Conservation (phyloP, 2,888 invertebrate species). For the Nomada hirtipes region DNA sequence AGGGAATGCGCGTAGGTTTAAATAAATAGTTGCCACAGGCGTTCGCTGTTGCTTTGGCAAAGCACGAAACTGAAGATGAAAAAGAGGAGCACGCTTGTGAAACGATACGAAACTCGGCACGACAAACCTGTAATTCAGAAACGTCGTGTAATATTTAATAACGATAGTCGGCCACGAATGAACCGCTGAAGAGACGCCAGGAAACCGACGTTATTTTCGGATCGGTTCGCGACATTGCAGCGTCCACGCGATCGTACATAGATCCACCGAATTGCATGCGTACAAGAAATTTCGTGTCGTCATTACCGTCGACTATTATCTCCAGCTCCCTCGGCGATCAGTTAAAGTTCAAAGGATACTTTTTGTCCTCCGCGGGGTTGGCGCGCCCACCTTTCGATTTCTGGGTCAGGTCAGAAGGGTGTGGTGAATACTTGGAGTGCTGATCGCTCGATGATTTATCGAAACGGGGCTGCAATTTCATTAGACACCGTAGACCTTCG, state of each 20-base stretch:
- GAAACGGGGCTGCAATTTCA: constrained; percentile 56
- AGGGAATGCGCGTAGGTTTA: too few relatives aligned
- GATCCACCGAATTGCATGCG: constrained; percentile 12
- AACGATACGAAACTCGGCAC: constrained; percentile 12
- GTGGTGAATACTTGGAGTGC: constrained; percentile 70
- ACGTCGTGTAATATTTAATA: constrained; percentile 39
- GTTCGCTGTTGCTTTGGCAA: neutral
- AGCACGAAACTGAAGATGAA: neutral
- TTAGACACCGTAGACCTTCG: constrained; percentile 42
- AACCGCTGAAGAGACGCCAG: constrained; percentile 51
- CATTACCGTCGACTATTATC: neutral
- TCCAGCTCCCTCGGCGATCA: constrained; percentile 3
- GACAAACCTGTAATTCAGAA: constrained; percentile 19
- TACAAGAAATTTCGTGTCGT: constrained; percentile 5
- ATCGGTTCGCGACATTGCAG: constrained; percentile 52
- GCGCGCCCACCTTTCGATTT: constrained; percentile 74
- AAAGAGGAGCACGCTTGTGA: constrained; percentile 11
- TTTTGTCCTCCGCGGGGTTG: constrained; percentile 44
- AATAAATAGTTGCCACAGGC: neutral
- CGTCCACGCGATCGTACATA: constrained; percentile 12
- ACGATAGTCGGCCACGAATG: constrained; percentile 24
- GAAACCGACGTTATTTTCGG: constrained; percentile 54
- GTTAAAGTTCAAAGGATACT: constrained; percentile 49
- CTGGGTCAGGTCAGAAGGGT: constrained; percentile 73
- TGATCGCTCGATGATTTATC: constrained; percentile 63